Evolutionary conservation across 1,140 invertebrate genomes (phyloP), one percentile per base, ranked within the genome.

Genomic region (Lepidotrigona ventralis): DNA sequence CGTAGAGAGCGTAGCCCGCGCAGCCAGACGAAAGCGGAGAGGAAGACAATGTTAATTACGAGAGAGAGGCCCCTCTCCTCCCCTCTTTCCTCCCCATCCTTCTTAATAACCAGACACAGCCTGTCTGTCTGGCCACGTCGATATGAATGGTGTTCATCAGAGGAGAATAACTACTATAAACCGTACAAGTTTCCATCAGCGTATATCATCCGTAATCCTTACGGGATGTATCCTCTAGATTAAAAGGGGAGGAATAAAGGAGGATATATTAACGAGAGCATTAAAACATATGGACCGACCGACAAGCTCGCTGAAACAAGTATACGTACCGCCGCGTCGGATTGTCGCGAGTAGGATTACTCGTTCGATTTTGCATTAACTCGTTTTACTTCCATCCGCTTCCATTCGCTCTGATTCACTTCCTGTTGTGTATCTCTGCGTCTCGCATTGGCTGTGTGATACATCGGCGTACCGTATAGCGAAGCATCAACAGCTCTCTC

Each of bases 21-120:
- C 74, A 72, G 81, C 46, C 14, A 39, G n/a, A 15, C 66, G 29
- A 21, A 29, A 29, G n/a, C 63, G 60, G 14, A 58, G 63, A 81
- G 89, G 87, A 89, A 90, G 90, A 91, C 91, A 91, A 91, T 93
- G 92, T 93, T 93, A 93, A 93, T 93, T 92, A 92, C 90, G 86
- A 89, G 39, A 8, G 39, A 8, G 39, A 8, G 33, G 33, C 33
- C 6, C 6, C 39, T 8, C 39, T 8, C 39, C 39, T 0, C 6
- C 39, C 39, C 39, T 8, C 39, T 8, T 8, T 46, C 39, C 6
- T 33, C 39, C 6, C 39, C 39, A 8, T 90, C 91, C 89, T 90
- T 88, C 85, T 88, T 92, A 92, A 92, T 93, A 93, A 93, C 91
- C 90, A 80, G 87, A 89, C 64, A 70, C 23, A 83, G 54, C 76